These are phyloP conservation scores for Mesitornis unicolor DNA, from an alignment of 2,113 vertebrate species.

Conservation along the genomic window DNA sequence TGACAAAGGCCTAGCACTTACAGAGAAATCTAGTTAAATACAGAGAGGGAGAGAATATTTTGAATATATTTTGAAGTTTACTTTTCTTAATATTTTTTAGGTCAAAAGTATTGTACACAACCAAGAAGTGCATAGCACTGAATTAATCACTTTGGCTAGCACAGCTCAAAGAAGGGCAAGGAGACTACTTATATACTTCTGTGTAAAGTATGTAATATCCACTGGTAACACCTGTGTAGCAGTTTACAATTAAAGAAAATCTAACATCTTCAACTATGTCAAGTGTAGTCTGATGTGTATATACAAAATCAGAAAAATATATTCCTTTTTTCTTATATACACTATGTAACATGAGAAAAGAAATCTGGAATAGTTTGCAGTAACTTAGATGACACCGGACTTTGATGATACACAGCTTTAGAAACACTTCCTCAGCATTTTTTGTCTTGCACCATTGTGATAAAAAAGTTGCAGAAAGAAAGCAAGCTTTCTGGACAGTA, in stretches of 20 bases:
- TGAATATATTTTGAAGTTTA: slow-evolving; percentile 48
- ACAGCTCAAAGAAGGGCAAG: neutral
- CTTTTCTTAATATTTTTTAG: slow-evolving; percentile 29
- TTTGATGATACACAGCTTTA: neutral
- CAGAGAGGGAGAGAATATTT: neutral
- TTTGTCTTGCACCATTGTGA: slow-evolving; percentile 82
- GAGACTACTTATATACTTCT: neutral
- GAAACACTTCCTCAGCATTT: slow-evolving; percentile 69
- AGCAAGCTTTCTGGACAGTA: slow-evolving; percentile 80
- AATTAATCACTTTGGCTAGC: neutral
- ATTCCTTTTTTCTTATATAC: neutral
- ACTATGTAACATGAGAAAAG: neutral
- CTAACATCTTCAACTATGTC: neutral
- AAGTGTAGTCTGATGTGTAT: neutral
- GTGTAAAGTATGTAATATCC: neutral
- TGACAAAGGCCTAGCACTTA: neutral
- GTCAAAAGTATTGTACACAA: neutral
- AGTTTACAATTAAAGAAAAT: neutral
- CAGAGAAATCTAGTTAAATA: neutral
- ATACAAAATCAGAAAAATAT: slow-evolving; percentile 49
- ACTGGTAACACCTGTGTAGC: neutral
- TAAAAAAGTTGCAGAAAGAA: slow-evolving; percentile 82
- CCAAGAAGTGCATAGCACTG: slow-evolving; percentile 28
- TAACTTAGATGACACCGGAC: neutral
- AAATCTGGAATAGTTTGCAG: neutral